Conservation (phyloP, 2,113 vertebrate species). For the Cyanistes caeruleus region DNA sequence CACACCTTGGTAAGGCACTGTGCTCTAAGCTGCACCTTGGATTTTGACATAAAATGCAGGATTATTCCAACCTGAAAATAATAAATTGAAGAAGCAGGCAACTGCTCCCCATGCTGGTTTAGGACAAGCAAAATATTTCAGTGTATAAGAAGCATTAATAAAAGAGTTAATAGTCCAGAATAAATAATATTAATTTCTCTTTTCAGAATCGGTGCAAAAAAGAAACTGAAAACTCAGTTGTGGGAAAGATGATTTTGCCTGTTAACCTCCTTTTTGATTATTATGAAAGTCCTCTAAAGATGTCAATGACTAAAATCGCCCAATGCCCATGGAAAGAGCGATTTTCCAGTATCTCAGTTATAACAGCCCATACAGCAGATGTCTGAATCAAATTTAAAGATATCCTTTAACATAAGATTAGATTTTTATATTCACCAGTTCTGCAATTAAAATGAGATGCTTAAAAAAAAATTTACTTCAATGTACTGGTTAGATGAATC, state of each 20-base stretch:
- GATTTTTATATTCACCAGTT: neutral
- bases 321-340: neutral
- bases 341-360: neutral
- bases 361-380: neutral
- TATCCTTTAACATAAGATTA: neutral
- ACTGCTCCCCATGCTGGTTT: neutral
- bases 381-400: neutral
- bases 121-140: neutral
- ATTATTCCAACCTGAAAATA: neutral
- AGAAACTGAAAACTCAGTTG: neutral
- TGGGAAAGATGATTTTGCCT: neutral
- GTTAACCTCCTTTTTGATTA: neutral
- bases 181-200: neutral
- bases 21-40: neutral
- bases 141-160: neutral
- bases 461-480: neutral
- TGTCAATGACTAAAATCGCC: neutral
- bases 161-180: neutral
- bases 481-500: neutral
- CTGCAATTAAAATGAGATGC: neutral
- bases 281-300: neutral
- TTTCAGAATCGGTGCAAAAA: neutral
- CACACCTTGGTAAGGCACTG: neutral
- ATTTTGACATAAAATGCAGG: neutral
- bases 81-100: rapidly evolving